phyloP scores from a whole-genome alignment of 1,140 invertebrate genomes.

The Akabosia matsudoensis region DNA sequence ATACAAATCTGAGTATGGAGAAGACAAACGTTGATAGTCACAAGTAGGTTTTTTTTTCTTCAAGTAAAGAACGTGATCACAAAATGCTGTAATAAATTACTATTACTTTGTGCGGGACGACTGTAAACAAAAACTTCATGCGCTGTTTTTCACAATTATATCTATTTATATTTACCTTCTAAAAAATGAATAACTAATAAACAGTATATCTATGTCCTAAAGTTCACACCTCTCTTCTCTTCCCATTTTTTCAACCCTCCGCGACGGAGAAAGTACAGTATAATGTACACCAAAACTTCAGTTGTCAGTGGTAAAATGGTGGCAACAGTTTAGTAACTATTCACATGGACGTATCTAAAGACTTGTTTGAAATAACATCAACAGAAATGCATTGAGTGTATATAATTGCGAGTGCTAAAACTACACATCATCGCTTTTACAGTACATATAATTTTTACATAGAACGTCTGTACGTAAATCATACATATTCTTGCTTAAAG shows the following conservation, averaged over 20 bases:
- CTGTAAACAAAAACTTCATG: not conserved
- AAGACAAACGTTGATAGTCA: no score
- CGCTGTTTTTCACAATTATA: not conserved
- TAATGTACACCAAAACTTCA: not conserved
- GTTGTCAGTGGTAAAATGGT: no score
- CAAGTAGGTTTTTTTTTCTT: no score
- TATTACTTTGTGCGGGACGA: not conserved
- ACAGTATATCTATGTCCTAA: no score
- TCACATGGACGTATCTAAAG: not conserved
- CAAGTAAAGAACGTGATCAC: not conserved
- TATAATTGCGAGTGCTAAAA: not conserved
- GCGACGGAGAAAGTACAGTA: no score
- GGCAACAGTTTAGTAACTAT: not conserved
- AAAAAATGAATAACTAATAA: no score
- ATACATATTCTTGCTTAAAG: not conserved
- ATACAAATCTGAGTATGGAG: no score
- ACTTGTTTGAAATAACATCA: no score
- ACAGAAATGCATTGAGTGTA: not conserved
- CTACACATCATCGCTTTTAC: not conserved
- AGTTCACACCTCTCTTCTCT: no score
- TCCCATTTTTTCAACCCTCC: no score
- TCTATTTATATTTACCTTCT: not conserved
- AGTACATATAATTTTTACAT: no score
- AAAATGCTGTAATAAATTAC: not conserved
- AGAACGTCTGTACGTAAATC: not conserved